Conservation (phyloP, 2,113 vertebrate genomes). For the Canis aureus region DNA sequence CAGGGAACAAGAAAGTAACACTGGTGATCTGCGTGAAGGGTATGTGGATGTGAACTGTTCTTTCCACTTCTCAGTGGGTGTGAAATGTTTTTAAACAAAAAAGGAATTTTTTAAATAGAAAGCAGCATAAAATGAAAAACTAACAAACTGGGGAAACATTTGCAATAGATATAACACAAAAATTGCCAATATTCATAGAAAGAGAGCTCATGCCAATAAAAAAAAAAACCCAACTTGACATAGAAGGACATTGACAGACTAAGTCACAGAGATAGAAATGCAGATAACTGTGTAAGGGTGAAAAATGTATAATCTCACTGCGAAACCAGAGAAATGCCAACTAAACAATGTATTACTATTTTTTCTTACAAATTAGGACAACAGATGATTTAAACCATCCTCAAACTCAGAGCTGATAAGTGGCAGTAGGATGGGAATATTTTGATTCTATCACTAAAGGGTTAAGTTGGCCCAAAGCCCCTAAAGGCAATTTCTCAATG, state of each 20-base stretch:
- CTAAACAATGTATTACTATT: neutral
- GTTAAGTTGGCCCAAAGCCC: neutral
- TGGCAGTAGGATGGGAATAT: neutral
- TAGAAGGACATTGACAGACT: neutral
- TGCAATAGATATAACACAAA: neutral
- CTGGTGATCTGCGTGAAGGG: neutral
- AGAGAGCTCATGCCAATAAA: neutral
- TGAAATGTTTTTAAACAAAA: conserved; percentile 11
- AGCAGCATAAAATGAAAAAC: conserved; percentile 26
- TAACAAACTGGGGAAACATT: neutral
- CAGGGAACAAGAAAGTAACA: neutral
- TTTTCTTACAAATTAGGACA: conserved; percentile 34
- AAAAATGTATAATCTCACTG: neutral
- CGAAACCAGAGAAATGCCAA: neutral
- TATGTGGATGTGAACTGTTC: neutral
- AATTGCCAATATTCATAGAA: conserved; percentile 8
- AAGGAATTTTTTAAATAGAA: neutral
- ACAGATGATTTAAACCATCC: neutral
- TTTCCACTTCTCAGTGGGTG: conserved; percentile 19
- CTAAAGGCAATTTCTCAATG: neutral
- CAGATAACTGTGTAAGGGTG: neutral
- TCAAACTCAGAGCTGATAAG: neutral
- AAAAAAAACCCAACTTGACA: neutral
- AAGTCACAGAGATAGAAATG: neutral
- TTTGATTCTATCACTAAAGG: neutral